Evolutionary conservation across 1,140 invertebrate species (phyloP).

Genomic region (Pogonomyrmex californicus): DNA sequence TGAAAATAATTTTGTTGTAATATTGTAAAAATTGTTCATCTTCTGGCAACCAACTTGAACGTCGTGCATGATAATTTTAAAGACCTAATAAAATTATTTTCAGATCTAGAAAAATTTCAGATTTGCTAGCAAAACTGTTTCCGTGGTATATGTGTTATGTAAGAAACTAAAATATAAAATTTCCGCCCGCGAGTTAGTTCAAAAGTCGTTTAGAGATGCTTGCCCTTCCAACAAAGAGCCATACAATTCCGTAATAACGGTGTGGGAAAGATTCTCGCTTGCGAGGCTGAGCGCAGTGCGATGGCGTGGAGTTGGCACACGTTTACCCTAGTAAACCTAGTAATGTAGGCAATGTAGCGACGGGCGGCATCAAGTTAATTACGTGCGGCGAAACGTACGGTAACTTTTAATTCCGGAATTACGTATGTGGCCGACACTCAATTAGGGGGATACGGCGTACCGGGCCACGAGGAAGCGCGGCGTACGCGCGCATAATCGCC

Average conservation of each 20-base stretch:
- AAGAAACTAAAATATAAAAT: background rate
- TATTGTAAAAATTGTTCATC: too few species aligned
- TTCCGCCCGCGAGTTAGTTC: background rate
- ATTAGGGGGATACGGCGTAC: slow-evolving; percentile 16
- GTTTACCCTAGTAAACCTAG: slow-evolving; percentile 55
- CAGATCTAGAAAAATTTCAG: too few species aligned
- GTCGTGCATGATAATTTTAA: too few species aligned
- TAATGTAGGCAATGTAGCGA: slow-evolving; percentile 18
- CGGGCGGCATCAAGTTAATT: slow-evolving; percentile 56
- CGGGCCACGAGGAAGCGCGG: slow-evolving; percentile 20
- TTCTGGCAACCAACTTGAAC: too few species aligned
- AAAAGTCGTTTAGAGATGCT: slow-evolving; percentile 2
- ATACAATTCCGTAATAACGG: slow-evolving; percentile 63
- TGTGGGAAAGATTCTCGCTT: slow-evolving; percentile 70
- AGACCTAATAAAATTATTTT: too few species aligned
- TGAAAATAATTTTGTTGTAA: too few species aligned
- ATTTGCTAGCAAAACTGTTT: too few species aligned
- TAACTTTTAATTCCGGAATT: slow-evolving; percentile 70
- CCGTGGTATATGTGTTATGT: background rate
- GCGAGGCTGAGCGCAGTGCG: slow-evolving; percentile 23
- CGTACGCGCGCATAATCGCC: slow-evolving; percentile 39
- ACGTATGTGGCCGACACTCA: slow-evolving; percentile 44
- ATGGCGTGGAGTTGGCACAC: slow-evolving; percentile 49
- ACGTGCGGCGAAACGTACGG: slow-evolving; percentile 45
- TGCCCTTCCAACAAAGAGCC: background rate